Conservation (phyloP, 2,888 invertebrate genomes). For the Scrobipalpa costella region DNA sequence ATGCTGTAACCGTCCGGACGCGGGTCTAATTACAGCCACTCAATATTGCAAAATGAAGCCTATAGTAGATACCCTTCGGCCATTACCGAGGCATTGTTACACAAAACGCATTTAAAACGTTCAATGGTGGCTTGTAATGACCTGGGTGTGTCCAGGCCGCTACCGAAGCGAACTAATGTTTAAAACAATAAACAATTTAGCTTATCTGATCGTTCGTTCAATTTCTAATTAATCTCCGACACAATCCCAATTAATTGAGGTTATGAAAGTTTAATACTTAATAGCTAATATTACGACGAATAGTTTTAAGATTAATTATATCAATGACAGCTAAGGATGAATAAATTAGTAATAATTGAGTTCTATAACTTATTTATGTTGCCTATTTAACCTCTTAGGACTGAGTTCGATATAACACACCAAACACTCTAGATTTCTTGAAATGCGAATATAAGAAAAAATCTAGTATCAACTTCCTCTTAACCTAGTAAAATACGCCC, state of each 20-base stretch:
- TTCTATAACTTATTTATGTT: constrained; percentile 35
- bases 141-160: constrained; percentile 61
- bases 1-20: constrained; percentile 75
- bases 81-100: constrained; percentile 69
- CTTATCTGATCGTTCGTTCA: constrained; percentile 60
- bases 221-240: constrained; percentile 72
- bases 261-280: constrained; percentile 73
- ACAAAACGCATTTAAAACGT: constrained; percentile 62
- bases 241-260: constrained; percentile 64
- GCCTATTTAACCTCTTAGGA: background rate
- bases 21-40: constrained; percentile 76
- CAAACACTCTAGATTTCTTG: too few relatives aligned
- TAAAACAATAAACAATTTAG: constrained; percentile 59
- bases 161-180: constrained; percentile 51
- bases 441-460: background rate
- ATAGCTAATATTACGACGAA: constrained; percentile 53
- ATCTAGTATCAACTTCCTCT: background rate
- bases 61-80: constrained; percentile 69
- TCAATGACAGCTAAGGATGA: constrained; percentile 52
- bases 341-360: constrained; percentile 50
- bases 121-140: constrained; percentile 63
- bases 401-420: too few relatives aligned
- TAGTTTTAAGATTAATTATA: constrained; percentile 48
- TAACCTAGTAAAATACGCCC: background rate
- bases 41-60: constrained; percentile 73